Percentiles rank a stretch among this genome's conserved stretches.
These are phyloP conservation scores for Etheostoma cragini DNA, from an alignment of 2,113 vertebrate genomes.

Conservation along the genomic window DNA sequence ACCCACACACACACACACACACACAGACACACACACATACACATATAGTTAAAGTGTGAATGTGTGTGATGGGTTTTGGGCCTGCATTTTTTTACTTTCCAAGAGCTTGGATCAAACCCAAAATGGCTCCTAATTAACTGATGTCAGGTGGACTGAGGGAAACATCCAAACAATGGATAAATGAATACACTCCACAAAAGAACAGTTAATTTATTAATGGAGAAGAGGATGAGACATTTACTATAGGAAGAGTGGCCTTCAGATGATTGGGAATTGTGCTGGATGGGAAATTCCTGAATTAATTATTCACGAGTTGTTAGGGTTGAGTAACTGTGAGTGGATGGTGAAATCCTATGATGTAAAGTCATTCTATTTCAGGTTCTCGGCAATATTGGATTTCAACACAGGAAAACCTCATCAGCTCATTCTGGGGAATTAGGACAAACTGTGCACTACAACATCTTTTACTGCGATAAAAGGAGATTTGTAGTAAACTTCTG, in stretches of 20 bases:
- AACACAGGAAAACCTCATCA: slow-evolving; percentile 23
- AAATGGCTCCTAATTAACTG: slow-evolving; percentile 12
- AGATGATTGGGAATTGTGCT: slow-evolving; percentile 28
- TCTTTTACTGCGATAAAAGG: background rate
- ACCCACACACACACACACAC: slow-evolving; percentile 17
- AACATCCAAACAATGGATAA: background rate
- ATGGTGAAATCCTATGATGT: slow-evolving; percentile 44
- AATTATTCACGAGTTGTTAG: slow-evolving; percentile 59
- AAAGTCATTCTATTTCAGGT: slow-evolving; percentile 50
- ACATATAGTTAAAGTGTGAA: background rate
- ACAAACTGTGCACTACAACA: background rate
- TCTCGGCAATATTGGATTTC: slow-evolving; percentile 11
- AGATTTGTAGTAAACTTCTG: background rate
- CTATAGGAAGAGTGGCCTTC: slow-evolving; percentile 9
- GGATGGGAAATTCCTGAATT: slow-evolving; percentile 51
- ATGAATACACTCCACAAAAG: slow-evolving; percentile 8
- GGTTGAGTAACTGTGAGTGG: slow-evolving; percentile 60
- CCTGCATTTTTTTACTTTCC: background rate
- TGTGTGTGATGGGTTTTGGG: background rate
- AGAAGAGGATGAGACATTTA: slow-evolving; percentile 10
- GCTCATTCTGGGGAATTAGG: slow-evolving; percentile 2
- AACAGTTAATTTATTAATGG: slow-evolving; percentile 49
- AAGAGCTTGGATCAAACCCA: slow-evolving; percentile 17
- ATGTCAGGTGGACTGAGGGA: background rate
- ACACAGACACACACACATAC: slow-evolving; percentile 21